Conservation (phyloP, 2,113 vertebrate species). For the Tupaia tana region DNA sequence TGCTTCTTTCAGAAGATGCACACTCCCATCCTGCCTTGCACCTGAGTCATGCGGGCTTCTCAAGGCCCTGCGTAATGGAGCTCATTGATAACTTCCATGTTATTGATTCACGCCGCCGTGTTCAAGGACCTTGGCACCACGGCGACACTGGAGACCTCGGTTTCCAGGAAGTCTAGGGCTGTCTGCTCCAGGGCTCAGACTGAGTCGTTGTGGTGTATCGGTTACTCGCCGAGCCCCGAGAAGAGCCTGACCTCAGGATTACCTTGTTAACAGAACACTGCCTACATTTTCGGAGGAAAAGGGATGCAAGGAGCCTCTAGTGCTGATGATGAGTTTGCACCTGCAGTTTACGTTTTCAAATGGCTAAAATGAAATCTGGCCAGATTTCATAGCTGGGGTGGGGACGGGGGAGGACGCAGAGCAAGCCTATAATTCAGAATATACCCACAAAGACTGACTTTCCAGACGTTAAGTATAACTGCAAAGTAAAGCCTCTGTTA, state of each 20-base stretch:
- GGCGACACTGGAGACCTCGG: constrained; percentile 44
- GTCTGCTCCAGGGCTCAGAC: not conserved
- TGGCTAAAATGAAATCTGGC: not conserved
- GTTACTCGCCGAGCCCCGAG: not conserved
- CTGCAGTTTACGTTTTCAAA: not conserved
- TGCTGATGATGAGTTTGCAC: not conserved
- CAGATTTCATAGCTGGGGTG: not conserved
- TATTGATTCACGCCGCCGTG: not conserved
- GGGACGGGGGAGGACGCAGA: not conserved
- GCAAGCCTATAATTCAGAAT: not conserved
- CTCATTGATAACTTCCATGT: not conserved
- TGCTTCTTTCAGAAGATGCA: not conserved
- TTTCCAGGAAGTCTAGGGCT: constrained; percentile 55
- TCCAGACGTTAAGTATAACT: not conserved
- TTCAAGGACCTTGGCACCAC: not conserved
- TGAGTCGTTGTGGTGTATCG: not conserved
- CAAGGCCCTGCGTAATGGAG: not conserved
- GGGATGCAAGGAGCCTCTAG: not conserved
- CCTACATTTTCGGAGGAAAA: not conserved
- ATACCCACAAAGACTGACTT: not conserved
- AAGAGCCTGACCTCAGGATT: not conserved
- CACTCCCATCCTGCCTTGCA: not conserved
- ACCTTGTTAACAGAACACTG: not conserved
- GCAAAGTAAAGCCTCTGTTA: not conserved
- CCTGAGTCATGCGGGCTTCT: not conserved